Evolutionary conservation across 2,888 invertebrate species (phyloP), one percentile per base, ranked within the genome.

Genomic region (Oscheius sp.): DNA sequence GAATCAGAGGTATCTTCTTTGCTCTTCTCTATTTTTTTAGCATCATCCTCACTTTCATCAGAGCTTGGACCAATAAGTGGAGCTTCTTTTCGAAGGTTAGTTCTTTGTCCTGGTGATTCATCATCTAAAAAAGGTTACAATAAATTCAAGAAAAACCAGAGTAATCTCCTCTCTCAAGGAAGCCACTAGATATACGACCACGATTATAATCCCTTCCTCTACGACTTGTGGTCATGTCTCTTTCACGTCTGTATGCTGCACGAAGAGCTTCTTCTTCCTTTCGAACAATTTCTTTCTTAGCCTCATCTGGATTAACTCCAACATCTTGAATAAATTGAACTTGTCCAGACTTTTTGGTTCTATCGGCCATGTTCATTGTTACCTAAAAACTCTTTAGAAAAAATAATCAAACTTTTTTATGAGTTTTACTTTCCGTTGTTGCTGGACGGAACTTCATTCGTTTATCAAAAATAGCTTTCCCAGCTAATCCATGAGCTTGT

Each of bases 371-470:
- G 0, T 95, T 96, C 88, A 97, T 90, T 0, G 97, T 98, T 93
- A 79, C 74, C 73, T 73, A 6, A 61, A 65, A 26, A 12, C 20
- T 20, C 5, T 32, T 9, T 33, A 5, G 14, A n/a, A 59, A 20
- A 61, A 20, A 22, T 26, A 9, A 9, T 22, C 38, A 4, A 6
- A 98, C 96, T 90, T 98, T 98, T 78, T 95, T 91, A 87, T 98
- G 97, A 0, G 98, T 98, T 88, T 96, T 95, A 24, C 96, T 96
- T 86, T 98, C 97, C 0, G 97, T 98, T 0, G 97, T 97, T 87
- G 96, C 95, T 0, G 98, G 98, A 47, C 97, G 90, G 91, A 98
- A 98, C 1, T 94, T 94, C 0, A 98, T 89, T 87, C 97, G 97
- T 0, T 95, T 95, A 44, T 94, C 90, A 89, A 98, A 97, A 32